These are phyloP conservation scores for Nomada hirtipes DNA, from an alignment of 2,888 invertebrate species.

Conservation along the genomic window DNA sequence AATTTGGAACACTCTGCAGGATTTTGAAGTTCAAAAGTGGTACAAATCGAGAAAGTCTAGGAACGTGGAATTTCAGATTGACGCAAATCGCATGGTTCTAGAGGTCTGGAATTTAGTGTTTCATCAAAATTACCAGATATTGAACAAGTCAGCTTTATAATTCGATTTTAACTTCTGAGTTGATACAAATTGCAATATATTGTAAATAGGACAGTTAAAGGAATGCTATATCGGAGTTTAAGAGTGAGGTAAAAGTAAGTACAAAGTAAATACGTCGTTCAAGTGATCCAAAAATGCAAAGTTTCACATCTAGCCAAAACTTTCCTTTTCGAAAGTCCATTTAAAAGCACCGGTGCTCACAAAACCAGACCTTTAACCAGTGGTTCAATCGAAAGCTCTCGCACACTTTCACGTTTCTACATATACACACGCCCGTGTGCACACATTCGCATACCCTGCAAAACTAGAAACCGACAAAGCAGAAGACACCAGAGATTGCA, in stretches of 20 bases:
- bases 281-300: constrained; percentile 5
- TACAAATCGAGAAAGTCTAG: not conserved
- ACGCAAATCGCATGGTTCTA: not conserved
- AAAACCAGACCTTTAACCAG: not conserved
- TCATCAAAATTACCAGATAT: not conserved
- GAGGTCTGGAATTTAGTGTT: not conserved
- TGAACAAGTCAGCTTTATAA: not conserved
- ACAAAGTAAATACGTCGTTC: too few relatives aligned
- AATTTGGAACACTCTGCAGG: not conserved
- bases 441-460: not conserved
- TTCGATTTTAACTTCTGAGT: not conserved
- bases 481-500: not conserved
- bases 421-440: too few relatives aligned
- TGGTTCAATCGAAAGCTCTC: not conserved
- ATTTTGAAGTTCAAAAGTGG: not conserved
- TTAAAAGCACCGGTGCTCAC: not conserved
- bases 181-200: not conserved
- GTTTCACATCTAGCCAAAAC: not conserved
- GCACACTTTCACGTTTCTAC: too few relatives aligned
- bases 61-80: not conserved
- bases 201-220: too few relatives aligned
- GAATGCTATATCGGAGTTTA: too few relatives aligned
- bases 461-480: not conserved
- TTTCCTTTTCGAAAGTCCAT: too few relatives aligned
- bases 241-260: too few relatives aligned